Evolutionary conservation across 2,888 invertebrate species (phyloP).

Genomic region (Apodemia hepburni): DNA sequence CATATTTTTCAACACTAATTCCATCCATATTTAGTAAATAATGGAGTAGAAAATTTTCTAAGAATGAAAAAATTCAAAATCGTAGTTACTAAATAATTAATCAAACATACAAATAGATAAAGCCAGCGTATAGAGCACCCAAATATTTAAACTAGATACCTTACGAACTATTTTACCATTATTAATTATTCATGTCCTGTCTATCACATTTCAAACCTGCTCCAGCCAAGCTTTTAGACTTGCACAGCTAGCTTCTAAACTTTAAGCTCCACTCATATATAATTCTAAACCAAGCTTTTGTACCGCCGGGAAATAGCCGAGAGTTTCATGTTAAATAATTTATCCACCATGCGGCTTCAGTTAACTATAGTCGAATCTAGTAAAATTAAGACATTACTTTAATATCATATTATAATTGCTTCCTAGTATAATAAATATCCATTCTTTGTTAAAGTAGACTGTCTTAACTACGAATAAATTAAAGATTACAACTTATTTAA

Average conservation of each 20-base stretch:
- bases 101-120: background rate
- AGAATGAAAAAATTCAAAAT: background rate
- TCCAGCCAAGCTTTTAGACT: conserved; percentile 75
- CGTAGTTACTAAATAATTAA: no score
- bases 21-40: no score
- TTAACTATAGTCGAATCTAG: conserved; percentile 34
- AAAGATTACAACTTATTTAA: no score
- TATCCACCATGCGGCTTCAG: conserved; percentile 46
- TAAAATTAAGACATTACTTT: conserved; percentile 41
- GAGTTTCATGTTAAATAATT: conserved; percentile 70
- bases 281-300: conserved; percentile 77
- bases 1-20: no score
- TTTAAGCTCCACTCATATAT: conserved; percentile 78
- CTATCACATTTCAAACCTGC: conserved; percentile 38
- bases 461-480: no score
- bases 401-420: conserved; percentile 30
- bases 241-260: conserved; percentile 76
- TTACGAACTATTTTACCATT: conserved; percentile 16
- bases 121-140: background rate
- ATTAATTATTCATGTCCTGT: conserved; percentile 35
- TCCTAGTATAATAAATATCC: background rate
- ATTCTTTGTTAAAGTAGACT: no score
- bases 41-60: no score
- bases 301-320: conserved; percentile 74
- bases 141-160: background rate